These are phyloP conservation scores for Reticulitermes speratus DNA, from an alignment of 1,140 invertebrate species.

Conservation along the genomic window DNA sequence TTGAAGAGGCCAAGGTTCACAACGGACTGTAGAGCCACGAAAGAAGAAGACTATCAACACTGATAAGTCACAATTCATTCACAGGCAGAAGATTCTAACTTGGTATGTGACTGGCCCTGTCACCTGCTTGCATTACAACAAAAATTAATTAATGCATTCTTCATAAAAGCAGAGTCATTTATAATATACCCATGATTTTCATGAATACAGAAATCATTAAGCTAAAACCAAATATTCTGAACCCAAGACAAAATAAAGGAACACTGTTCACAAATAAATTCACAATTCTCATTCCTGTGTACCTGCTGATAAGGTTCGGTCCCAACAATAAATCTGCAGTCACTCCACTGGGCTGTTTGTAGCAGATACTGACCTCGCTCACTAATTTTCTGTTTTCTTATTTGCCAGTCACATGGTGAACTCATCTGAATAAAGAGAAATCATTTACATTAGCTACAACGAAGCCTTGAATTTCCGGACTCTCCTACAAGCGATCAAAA, in stretches of 20 bases:
- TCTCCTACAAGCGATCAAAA: no score
- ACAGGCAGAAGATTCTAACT: no score
- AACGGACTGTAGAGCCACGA: no score
- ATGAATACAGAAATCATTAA: background rate
- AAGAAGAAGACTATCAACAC: no score
- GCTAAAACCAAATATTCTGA: background rate
- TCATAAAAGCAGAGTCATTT: background rate
- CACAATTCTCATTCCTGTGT: slow-evolving; percentile 8
- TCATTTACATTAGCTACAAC: background rate
- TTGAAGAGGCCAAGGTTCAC: no score
- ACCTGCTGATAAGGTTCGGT: slow-evolving; percentile 65
- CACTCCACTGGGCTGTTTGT: slow-evolving; percentile 74
- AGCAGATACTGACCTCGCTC: slow-evolving; percentile 68
- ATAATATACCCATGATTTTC: background rate
- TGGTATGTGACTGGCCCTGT: no score
- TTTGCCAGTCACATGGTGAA: slow-evolving; percentile 66
- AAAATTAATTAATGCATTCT: no score
- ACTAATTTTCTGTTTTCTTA: slow-evolving; percentile 63
- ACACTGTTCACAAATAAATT: background rate
- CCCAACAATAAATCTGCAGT: slow-evolving; percentile 80
- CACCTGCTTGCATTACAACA: no score
- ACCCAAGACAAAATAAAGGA: no score
- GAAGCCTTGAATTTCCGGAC: no score
- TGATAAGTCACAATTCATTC: no score
- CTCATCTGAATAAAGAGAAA: slow-evolving; percentile 14